phyloP scores from a whole-genome alignment of 1,140 invertebrate genomes.

The Drosophila pallidifrons region DNA sequence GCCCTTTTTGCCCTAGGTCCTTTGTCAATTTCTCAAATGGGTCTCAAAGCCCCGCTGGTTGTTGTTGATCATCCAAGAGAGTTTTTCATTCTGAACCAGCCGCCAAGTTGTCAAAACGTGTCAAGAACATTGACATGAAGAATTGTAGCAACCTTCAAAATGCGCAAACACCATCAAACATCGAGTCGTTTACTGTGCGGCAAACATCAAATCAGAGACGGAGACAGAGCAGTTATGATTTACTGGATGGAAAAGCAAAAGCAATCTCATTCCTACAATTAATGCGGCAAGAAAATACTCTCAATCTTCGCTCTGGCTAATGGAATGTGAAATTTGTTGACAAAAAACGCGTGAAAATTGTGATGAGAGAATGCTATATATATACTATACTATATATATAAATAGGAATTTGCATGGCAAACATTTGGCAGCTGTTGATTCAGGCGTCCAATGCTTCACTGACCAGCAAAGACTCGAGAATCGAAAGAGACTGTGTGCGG shows the following conservation, averaged over 20 bases:
- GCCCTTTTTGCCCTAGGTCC: conserved; percentile 23
- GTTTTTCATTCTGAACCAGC: conserved; percentile 29
- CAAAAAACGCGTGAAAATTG: conserved; percentile 72
- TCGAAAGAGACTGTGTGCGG: conserved; percentile 5
- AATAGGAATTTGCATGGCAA: conserved; percentile 64
- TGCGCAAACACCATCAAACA: conserved; percentile 5
- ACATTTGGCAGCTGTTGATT: conserved; percentile 77
- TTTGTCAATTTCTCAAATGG: conserved; percentile 80
- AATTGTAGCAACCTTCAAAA: not conserved
- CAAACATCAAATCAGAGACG: not conserved
- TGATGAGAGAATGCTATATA: conserved; percentile 23
- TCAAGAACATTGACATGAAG: conserved; percentile 6
- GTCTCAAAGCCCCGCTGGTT: conserved; percentile 31
- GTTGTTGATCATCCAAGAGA: conserved; percentile 58
- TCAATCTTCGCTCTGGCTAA: conserved; percentile 47
- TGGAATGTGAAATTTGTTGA: conserved; percentile 80
- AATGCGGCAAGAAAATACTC: conserved; percentile 10
- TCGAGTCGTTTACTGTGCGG: no score
- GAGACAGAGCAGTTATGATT: conserved; percentile 23
- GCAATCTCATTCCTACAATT: conserved; percentile 22
- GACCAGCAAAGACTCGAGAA: conserved; percentile 52
- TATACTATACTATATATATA: conserved; percentile 16
- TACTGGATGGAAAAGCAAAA: not conserved
- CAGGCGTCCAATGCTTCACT: conserved; percentile 68
- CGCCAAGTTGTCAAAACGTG: conserved; percentile 43